Percentiles rank a stretch among this genome's conserved stretches.
These are phyloP conservation scores for Galendromus occidentalis DNA, from an alignment of 1,140 invertebrate species.

Conservation along the genomic window DNA sequence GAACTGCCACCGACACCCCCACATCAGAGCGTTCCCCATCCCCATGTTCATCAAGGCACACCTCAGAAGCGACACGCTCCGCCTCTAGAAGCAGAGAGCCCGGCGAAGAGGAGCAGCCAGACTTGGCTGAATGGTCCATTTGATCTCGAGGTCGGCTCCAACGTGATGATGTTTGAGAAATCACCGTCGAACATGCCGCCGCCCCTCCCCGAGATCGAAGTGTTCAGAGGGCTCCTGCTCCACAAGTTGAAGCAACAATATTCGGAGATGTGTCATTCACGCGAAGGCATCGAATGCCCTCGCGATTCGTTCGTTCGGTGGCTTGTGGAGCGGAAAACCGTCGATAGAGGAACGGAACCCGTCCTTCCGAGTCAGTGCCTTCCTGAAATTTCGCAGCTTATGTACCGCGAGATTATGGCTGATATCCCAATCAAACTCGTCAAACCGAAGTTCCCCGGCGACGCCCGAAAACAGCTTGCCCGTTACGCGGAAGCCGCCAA, in stretches of 20 bases:
- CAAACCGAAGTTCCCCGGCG: conserved; percentile 79
- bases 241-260: conserved; percentile 70
- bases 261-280: conserved; percentile 75
- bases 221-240: conserved; percentile 49
- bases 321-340: conserved; percentile 82
- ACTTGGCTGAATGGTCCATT: conserved; percentile 55
- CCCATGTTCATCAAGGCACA: neutral
- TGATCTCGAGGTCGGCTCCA: conserved; percentile 81
- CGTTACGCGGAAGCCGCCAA: conserved; percentile 89
- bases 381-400: conserved; percentile 73
- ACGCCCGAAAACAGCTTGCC: conserved; percentile 84
- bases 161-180: conserved; percentile 77
- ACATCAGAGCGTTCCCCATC: neutral
- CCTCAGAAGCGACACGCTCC: neutral
- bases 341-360: conserved; percentile 55
- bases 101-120: conserved; percentile 44
- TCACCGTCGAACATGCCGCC: conserved; percentile 55
- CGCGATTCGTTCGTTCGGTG: conserved; percentile 89
- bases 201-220: conserved; percentile 77
- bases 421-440: conserved; percentile 90
- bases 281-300: conserved; percentile 83
- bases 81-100: conserved; percentile 43
- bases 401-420: conserved; percentile 96
- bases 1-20: conserved; percentile 28
- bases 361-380: conserved; percentile 71